Base-by-base conservation (phyloP, 2,113 vertebrate genomes). In the Manacus vitellinus region DNA sequence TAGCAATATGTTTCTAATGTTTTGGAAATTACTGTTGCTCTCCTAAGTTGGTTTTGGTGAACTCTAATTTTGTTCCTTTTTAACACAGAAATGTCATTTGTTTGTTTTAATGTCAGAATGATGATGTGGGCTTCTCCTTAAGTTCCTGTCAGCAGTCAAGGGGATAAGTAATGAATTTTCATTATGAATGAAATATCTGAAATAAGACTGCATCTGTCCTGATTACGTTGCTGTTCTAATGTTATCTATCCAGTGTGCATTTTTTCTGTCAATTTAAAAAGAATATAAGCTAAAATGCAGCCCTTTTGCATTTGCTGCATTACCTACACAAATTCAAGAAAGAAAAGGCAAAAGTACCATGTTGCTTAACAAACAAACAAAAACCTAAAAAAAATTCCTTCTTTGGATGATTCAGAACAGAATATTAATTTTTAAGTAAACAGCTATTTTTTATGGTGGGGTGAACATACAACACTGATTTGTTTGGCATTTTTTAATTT, bases 61-160 rank as follows among this genome's bases (percentile, higher is more conserved):
- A n/a, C 27, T 87, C 56, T 68, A 25, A 55, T 63, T 93, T 85
- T 77, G 17, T 86, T 93, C 39, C 8, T 77, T 80, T 92, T 74
- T 41, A 93, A 66, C 13, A 37, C 4, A 80, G 59, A 73, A 84
- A 58, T 70, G 43, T 55, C 23, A 22, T 75, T 62, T 76, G 58
- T 74, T 68, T 68, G 47, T 85, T 91, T 92, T 88, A 91, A 67
- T 0, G 0, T 33, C 52, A 78, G 52, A 93, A 94, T 33, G 30
- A 71, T 0, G 9, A 20, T 8, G 2, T 63, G 70, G 47, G 33
- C 59, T 93, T 67, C 7, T 95, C 30, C 35, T 67, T 4, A 0
- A 82, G 70, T 75, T 19, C 23, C 14, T 0, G 0, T 71, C 47
- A 44, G 54, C 35, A 51, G 18, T 35, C 1, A 1, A 51, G 24